Base-by-base conservation (phyloP, 2,113 vertebrate species). In the Panthera uncia region DNA sequence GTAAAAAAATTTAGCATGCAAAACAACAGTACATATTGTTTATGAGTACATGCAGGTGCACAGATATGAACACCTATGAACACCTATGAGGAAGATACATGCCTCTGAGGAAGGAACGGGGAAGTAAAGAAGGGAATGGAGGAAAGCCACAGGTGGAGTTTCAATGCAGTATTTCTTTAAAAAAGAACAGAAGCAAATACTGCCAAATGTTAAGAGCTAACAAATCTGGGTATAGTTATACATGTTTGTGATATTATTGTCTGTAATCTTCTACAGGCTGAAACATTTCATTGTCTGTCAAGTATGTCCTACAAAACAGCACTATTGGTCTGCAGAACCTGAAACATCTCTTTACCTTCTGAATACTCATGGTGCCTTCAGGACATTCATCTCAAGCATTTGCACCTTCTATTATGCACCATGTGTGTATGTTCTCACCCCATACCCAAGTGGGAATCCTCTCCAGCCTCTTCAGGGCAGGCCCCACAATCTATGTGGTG, bases 191-290 rank as follows among this genome's bases (percentile, higher is more conserved):
- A 81, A 85, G 76, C 33, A 97, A 89, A 83, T n/a, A 80, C 1
- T 33, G 48, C 25, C 57, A 96, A 95, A 38, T n/a, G 25, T 82
- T 81, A 71, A 94, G 36, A 78, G 76, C 31, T 74, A 84, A 95
- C 66, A 90, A 78, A 79, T 55, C 71, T 91, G 13, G 38, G 45
- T 41, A 33, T 8, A 79, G 7, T 38, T 11, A 86, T 27, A 94
- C 19, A 41, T 1, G 3, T 55, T 31, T 73, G 27, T 36, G 79
- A 36, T 41, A 50, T 48, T 74, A 31, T 4, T 71, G 45, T 45
- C 80, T 18, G 18, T 16, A 29, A 5, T 91, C 50, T 73, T 69
- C 41, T 10, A 4, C 88, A 15, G 66, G 78, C 0, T 69, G 18
- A 88, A 90, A 82, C n/a, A 65, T 68, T 38, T 83, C 41, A 36